Base-by-base conservation (phyloP, 92 coral and sea anemone species). In the Palythoa grandis region DNA sequence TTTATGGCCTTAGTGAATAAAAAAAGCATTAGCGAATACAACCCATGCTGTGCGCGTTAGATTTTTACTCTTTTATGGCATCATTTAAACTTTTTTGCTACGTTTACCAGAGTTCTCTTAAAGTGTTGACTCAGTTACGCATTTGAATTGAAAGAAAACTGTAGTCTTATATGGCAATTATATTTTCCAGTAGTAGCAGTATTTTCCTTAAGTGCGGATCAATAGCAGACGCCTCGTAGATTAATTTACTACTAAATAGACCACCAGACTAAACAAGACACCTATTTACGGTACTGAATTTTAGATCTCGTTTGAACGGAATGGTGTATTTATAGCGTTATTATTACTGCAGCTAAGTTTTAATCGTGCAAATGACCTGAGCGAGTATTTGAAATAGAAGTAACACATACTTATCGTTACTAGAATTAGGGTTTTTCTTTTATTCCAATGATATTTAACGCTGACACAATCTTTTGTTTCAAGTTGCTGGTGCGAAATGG, bases 401-500 rank as follows among this genome's bases (percentile, higher is more conserved):
- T 5, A 69, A 24, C 35, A 11, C 8, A 5, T 29, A 25, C 12
- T 69, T 69, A 12, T 37, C 17, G 74, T 15, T 37, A 12, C n/a
- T 67, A 15, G 6, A 37, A 19, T 17, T 4, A 19, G 22, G 1
- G 1, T 3, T 63, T 63, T 23, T 63, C 7, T 19, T 63, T 24
- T 63, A n/a, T 20, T 4, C 9, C 9, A 63, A 19, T 19, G 9
- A 5, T 63, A n/a, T 63, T 16, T 2, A 63, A 63, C 14, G 20
- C 5, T 67, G 72, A 23, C 29, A 67, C 29, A 25, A 69, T 5
- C 39, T 29, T 69, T 69, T 63, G 24, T 63, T 63, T 63, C 1
- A 63, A 63, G 20, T 37, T 69, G 40, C 74, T 69, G 74, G 74
- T 69, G 74, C 14, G 15, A 69, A 2, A 69, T 25, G 74, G 74